phyloP scores from a whole-genome alignment of 2,888 invertebrate genomes.

The Sarcophaga caerulescens region DNA sequence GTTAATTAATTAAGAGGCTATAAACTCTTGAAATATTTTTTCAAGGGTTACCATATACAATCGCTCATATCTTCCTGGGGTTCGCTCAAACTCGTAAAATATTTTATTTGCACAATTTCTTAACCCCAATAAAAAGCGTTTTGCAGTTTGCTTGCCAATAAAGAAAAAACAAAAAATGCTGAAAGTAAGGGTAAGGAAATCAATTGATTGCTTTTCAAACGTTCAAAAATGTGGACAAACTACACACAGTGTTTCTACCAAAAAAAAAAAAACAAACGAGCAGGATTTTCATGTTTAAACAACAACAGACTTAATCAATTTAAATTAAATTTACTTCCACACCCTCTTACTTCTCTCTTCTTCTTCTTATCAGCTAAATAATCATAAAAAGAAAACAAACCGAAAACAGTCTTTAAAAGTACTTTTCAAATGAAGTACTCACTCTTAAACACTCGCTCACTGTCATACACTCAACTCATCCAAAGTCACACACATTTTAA shows the following conservation, averaged over 20 bases:
- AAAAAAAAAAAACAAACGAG: neutral
- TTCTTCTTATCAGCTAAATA: neutral
- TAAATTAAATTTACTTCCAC: constrained; percentile 42
- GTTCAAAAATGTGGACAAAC: neutral
- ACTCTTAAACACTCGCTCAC: neutral
- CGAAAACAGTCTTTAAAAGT: constrained; percentile 27
- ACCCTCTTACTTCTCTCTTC: neutral
- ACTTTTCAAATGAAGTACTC: constrained; percentile 24
- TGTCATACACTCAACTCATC: neutral
- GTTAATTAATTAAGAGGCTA: too few species aligned
- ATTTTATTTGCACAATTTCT: too few species aligned
- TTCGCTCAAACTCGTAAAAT: too few species aligned
- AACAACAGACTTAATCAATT: constrained; percentile 48
- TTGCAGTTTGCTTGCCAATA: too few species aligned
- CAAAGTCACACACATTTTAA: constrained; percentile 4
- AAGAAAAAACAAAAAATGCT: too few species aligned
- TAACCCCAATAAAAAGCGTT: too few species aligned
- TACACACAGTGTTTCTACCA: neutral
- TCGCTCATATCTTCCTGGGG: too few species aligned
- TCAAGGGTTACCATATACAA: too few species aligned
- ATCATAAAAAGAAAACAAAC: neutral
- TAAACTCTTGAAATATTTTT: too few species aligned
- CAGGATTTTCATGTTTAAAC: constrained; percentile 16
- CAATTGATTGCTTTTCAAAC: neutral
- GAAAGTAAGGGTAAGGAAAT: neutral